Percentiles rank a stretch among this genome's conserved stretches.
phyloP scores from a whole-genome alignment of 2,797 vertebrate genomes.

The Scomberomorus guttatus region DNA sequence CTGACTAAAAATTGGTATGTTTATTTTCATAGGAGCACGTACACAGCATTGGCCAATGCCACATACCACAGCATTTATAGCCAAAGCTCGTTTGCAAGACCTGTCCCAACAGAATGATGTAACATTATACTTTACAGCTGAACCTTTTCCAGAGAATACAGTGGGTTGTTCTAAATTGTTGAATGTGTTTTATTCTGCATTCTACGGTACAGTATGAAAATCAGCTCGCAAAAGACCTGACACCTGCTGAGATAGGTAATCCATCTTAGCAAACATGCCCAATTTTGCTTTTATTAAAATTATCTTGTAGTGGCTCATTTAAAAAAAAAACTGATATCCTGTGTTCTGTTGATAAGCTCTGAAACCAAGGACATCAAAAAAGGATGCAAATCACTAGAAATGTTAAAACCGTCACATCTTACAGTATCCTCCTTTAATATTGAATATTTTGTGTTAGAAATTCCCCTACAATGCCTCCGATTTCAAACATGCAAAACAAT shows the following conservation, averaged over 20 bases:
- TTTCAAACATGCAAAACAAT: neutral
- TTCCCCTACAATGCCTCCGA: neutral
- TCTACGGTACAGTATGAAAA: slow-evolving; percentile 1
- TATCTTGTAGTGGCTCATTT: neutral
- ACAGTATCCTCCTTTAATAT: neutral
- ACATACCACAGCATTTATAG: slow-evolving; percentile 1
- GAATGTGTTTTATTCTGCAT: slow-evolving; percentile 12
- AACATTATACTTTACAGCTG: neutral
- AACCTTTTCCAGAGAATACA: slow-evolving; percentile 11
- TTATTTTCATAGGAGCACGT: slow-evolving; percentile 5
- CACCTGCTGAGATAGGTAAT: slow-evolving; percentile 24
- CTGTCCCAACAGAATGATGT: slow-evolving; percentile 7
- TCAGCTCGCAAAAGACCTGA: slow-evolving; percentile 17
- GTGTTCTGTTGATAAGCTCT: neutral
- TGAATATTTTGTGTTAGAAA: neutral
- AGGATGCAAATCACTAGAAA: slow-evolving; percentile 8
- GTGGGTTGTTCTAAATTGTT: neutral
- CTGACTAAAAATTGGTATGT: neutral
- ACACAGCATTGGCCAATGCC: slow-evolving; percentile 8
- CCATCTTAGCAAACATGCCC: slow-evolving; percentile 13
- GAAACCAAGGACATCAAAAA: slow-evolving; percentile 9
- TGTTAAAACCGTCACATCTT: slow-evolving; percentile 5
- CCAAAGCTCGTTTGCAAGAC: neutral
- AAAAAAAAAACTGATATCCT: neutral
- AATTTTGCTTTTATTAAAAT: slow-evolving; percentile 35